These are phyloP conservation scores for Eilema sororculum DNA, from an alignment of 2,888 invertebrate species.

Conservation along the genomic window DNA sequence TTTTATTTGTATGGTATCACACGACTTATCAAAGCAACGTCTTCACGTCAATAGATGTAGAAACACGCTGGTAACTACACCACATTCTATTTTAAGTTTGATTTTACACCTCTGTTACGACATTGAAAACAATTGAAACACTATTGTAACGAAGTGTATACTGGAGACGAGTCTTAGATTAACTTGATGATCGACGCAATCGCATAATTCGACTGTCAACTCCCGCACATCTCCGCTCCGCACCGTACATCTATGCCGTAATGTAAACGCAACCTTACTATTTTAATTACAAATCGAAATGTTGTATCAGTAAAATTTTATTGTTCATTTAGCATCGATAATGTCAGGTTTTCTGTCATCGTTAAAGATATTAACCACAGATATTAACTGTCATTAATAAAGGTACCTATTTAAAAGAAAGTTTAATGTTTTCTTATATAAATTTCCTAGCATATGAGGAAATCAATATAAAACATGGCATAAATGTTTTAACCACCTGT, in stretches of 20 bases:
- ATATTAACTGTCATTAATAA: neutral
- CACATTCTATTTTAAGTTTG: neutral
- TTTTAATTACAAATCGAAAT: constrained; percentile 9
- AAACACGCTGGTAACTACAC: neutral
- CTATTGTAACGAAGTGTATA: neutral
- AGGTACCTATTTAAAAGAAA: constrained; percentile 10
- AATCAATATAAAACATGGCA: neutral
- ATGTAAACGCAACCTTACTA: neutral
- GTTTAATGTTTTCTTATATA: neutral
- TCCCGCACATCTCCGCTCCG: neutral
- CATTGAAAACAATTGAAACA: neutral
- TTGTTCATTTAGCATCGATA: neutral
- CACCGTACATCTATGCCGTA: neutral
- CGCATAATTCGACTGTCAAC: no score
- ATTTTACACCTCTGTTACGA: neutral
- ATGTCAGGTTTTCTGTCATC: constrained; percentile 3
- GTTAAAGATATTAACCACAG: neutral
- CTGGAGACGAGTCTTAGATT: neutral
- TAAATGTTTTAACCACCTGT: neutral
- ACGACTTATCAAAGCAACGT: no score
- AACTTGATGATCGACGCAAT: no score
- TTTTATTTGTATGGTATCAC: no score
- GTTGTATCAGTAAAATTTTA: neutral
- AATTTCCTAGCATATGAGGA: neutral
- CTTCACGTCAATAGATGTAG: no score